Conservation (phyloP, 1,140 invertebrate genomes). For the Trichonephila inaurata region DNA sequence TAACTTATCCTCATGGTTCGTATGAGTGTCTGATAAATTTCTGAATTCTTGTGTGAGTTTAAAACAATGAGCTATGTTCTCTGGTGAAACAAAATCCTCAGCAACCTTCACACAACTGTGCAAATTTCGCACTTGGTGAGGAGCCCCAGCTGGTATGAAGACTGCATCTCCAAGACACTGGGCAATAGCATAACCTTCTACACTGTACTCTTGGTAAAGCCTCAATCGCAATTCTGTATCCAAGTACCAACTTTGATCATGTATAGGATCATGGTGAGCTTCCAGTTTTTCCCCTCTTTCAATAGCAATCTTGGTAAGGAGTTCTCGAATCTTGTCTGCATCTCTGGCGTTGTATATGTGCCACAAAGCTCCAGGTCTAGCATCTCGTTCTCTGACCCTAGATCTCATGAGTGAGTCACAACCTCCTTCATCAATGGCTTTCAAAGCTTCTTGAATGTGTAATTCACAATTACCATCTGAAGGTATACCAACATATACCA, state of each 20-base stretch:
- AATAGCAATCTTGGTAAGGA: slow-evolving; percentile 89
- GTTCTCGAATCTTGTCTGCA: slow-evolving; percentile 96
- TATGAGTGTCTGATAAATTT: slow-evolving; percentile 94
- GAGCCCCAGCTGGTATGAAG: slow-evolving; percentile 98
- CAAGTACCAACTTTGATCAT: slow-evolving; percentile 98
- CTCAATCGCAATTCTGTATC: slow-evolving; percentile 91
- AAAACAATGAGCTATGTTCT: slow-evolving; percentile 98
- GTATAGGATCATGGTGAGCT: slow-evolving; percentile 96
- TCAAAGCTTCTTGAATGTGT: slow-evolving; percentile 86
- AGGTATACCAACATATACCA: slow-evolving; percentile 97
- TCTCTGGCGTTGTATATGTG: slow-evolving; percentile 97
- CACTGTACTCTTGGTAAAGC: slow-evolving; percentile 94
- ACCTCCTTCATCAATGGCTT: slow-evolving; percentile 94
- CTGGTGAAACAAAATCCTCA: slow-evolving; percentile 98
- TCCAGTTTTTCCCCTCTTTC: slow-evolving; percentile 93
- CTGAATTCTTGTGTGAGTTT: slow-evolving; percentile 97
- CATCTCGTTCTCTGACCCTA: slow-evolving; percentile 88
- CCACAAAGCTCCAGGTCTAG: slow-evolving; percentile 97
- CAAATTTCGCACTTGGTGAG: slow-evolving; percentile 96
- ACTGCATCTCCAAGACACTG: slow-evolving; percentile 98
- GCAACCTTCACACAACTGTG: slow-evolving; percentile 99
- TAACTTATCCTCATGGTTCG: slow-evolving; percentile 99
- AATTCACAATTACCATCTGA: slow-evolving; percentile 88
- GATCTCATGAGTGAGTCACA: slow-evolving; percentile 92
- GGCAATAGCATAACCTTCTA: slow-evolving; percentile 97